phyloP scores from a whole-genome alignment of 2,113 vertebrate genomes.

The Pavo muticus region DNA sequence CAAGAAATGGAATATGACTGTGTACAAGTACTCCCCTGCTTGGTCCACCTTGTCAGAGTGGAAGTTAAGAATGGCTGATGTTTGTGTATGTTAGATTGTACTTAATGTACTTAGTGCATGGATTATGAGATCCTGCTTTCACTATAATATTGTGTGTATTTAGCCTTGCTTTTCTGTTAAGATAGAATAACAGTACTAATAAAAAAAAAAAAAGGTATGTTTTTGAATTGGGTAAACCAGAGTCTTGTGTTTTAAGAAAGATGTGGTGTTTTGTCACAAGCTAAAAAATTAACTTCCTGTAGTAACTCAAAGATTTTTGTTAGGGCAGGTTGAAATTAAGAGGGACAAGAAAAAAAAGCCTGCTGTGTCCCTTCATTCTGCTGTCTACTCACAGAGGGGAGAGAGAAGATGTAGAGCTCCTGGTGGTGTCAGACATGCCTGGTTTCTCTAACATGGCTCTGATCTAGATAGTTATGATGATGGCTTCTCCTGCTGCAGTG shows the following conservation, averaged over 20 bases:
- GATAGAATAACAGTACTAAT: neutral
- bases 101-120: neutral
- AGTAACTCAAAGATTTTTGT: neutral
- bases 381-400: neutral
- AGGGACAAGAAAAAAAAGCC: neutral
- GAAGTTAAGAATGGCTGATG: neutral
- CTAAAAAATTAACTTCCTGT: neutral
- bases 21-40: neutral
- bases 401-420: neutral
- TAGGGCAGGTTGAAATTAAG: neutral
- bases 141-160: neutral
- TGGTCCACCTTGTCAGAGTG: neutral
- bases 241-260: neutral
- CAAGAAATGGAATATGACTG: neutral
- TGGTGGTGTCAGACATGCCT: accelerated
- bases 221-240: neutral
- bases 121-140: neutral
- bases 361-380: accelerated
- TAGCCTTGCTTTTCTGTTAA: neutral
- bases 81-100: neutral
- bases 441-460: neutral
- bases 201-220: accelerated
- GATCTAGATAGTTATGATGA: neutral
- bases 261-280: neutral
- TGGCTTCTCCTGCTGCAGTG: neutral